phyloP scores from a whole-genome alignment of 37 sponge, comb jelly and placozoan species.

The Spongilla lacustris region DNA sequence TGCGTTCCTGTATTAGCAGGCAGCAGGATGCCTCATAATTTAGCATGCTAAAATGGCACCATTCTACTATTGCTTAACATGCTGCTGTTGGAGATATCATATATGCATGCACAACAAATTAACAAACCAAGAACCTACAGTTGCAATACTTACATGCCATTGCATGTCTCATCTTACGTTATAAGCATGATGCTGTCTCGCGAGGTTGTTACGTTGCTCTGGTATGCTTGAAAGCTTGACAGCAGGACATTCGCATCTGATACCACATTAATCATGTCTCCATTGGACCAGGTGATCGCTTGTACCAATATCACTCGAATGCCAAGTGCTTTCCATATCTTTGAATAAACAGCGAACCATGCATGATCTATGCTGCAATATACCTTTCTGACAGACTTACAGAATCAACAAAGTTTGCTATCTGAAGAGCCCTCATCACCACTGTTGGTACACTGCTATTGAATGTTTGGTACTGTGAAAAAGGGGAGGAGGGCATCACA shows the following conservation, averaged over 20 bases:
- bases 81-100: too few relatives aligned
- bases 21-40: too few relatives aligned
- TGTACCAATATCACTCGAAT: conserved; percentile 56
- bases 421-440: conserved; percentile 32
- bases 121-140: too few relatives aligned
- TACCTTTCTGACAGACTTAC: conserved; percentile 26
- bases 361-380: neutral
- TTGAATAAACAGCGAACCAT: too few relatives aligned
- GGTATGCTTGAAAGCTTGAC: conserved; percentile 27
- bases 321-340: conserved; percentile 18
- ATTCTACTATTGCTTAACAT: too few relatives aligned
- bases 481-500: too few relatives aligned
- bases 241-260: conserved; percentile 27
- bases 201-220: neutral
- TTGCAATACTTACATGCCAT: too few relatives aligned
- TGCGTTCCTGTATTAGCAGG: too few relatives aligned
- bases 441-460: conserved; percentile 12
- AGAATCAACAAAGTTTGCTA: conserved; percentile 50
- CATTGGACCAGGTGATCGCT: conserved; percentile 54
- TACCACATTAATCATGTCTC: conserved; percentile 35
- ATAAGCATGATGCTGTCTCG: conserved; percentile 60
- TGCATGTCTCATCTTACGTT: conserved; percentile 45
- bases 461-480: neutral
- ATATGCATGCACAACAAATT: too few relatives aligned
- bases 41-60: too few relatives aligned